phyloP scores from a whole-genome alignment of 2,113 vertebrate genomes.

The Aspidoscelis tigris region DNA sequence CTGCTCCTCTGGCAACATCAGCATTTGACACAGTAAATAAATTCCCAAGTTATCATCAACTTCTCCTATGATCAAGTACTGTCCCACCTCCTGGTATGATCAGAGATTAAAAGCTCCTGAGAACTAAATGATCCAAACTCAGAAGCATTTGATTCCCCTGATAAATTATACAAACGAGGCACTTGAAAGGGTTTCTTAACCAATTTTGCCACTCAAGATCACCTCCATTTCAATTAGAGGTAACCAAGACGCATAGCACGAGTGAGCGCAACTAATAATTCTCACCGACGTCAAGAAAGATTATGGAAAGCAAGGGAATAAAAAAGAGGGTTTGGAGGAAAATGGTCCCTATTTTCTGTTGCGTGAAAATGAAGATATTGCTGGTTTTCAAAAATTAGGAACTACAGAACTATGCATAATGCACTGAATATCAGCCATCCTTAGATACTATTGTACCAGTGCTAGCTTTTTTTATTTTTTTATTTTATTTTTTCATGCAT shows the following conservation, averaged over 20 bases:
- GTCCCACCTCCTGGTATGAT: slow-evolving; percentile 75
- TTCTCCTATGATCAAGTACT: slow-evolving; percentile 68
- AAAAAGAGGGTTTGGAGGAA: slow-evolving; percentile 49
- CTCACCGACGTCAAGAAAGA: slow-evolving; percentile 68
- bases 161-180: slow-evolving; percentile 78
- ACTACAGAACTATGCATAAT: not conserved
- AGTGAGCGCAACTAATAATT: slow-evolving; percentile 72
- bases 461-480: not conserved
- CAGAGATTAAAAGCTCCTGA: slow-evolving; percentile 73
- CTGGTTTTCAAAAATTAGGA: not conserved
- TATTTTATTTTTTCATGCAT: no score
- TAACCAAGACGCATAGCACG: slow-evolving; percentile 69
- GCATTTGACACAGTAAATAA: slow-evolving; percentile 79
- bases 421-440: not conserved
- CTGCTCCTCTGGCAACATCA: slow-evolving; percentile 74
- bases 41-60: slow-evolving; percentile 77
- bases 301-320: slow-evolving; percentile 64
- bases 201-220: slow-evolving; percentile 71
- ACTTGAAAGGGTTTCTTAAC: slow-evolving; percentile 73
- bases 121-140: slow-evolving; percentile 75
- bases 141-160: slow-evolving; percentile 68
- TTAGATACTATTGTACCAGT: not conserved
- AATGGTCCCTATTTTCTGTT: slow-evolving; percentile 16
- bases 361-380: slow-evolving; percentile 7
- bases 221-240: slow-evolving; percentile 76